Evolutionary conservation across 2,888 invertebrate species (phyloP).

Genomic region (Stomorhina lunata): DNA sequence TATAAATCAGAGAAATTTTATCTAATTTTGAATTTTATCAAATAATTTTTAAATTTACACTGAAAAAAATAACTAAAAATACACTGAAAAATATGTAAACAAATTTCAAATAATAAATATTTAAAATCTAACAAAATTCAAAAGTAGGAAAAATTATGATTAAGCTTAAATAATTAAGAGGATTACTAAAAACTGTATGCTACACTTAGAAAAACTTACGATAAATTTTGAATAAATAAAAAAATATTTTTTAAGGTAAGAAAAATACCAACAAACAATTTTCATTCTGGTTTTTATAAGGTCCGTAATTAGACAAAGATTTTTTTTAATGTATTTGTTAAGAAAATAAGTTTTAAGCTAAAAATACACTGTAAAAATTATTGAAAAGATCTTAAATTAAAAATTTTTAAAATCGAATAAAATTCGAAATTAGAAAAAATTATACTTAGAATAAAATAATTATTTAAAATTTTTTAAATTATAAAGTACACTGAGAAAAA

Average conservation of each 20-base stretch:
- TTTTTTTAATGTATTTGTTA: neutral
- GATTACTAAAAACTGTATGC: neutral
- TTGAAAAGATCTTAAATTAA: neutral
- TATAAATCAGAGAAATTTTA: too few species aligned
- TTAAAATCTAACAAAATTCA: neutral
- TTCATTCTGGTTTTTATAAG: too few species aligned
- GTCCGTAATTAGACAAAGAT: constrained; percentile 23
- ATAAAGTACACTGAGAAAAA: neutral
- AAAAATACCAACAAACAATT: too few species aligned
- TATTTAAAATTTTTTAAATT: neutral
- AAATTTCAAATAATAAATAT: too few species aligned
- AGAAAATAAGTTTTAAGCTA: neutral
- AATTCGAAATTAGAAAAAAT: neutral
- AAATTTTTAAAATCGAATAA: neutral
- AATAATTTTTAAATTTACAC: too few species aligned
- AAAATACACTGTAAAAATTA: too few species aligned
- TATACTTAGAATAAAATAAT: neutral
- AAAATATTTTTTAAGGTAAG: too few species aligned
- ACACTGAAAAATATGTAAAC: too few species aligned
- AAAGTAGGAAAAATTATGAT: neutral
- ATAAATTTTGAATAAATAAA: neutral
- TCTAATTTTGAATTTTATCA: too few species aligned
- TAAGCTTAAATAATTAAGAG: neutral
- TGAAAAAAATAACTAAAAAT: too few species aligned
- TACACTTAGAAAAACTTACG: neutral